These are phyloP conservation scores for Cottus gobio DNA, from an alignment of 2,113 vertebrate genomes.

Conservation along the genomic window DNA sequence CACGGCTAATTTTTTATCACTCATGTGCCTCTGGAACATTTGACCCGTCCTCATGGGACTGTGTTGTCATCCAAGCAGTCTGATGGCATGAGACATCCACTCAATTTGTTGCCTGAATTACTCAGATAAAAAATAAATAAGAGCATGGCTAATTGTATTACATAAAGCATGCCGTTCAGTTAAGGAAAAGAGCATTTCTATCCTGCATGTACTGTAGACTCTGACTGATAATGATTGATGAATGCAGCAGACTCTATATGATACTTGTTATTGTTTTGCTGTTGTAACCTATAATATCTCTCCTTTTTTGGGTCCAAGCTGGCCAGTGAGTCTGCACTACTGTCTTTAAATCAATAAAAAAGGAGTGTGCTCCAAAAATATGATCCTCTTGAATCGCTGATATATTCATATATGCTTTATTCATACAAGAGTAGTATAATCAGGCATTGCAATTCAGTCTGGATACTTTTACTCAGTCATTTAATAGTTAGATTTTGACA, in stretches of 20 bases:
- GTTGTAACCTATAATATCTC: not conserved
- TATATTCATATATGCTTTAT: not conserved
- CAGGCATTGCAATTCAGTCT: not conserved
- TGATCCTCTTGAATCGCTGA: not conserved
- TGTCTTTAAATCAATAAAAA: not conserved
- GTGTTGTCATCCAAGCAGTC: not conserved
- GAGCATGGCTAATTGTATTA: slow-evolving; percentile 3
- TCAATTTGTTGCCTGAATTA: slow-evolving; percentile 27
- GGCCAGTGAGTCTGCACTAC: not conserved
- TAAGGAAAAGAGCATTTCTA: not conserved
- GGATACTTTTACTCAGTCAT: not conserved
- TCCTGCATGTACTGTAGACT: not conserved
- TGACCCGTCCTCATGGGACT: slow-evolving; percentile 21
- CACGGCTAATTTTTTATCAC: not conserved
- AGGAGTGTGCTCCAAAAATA: slow-evolving; percentile 14
- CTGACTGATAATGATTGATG: not conserved
- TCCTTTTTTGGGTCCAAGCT: not conserved
- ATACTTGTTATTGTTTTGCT: not conserved
- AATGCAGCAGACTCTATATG: not conserved
- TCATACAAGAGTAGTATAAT: slow-evolving; percentile 4
- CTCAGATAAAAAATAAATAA: not conserved
- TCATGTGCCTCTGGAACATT: slow-evolving; percentile 16
- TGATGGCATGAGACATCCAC: slow-evolving; percentile 4
- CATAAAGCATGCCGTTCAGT: slow-evolving; percentile 14
- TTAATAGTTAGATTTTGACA: not conserved